phyloP scores from a whole-genome alignment of 2,113 vertebrate species.

The Gymnogyps californianus region DNA sequence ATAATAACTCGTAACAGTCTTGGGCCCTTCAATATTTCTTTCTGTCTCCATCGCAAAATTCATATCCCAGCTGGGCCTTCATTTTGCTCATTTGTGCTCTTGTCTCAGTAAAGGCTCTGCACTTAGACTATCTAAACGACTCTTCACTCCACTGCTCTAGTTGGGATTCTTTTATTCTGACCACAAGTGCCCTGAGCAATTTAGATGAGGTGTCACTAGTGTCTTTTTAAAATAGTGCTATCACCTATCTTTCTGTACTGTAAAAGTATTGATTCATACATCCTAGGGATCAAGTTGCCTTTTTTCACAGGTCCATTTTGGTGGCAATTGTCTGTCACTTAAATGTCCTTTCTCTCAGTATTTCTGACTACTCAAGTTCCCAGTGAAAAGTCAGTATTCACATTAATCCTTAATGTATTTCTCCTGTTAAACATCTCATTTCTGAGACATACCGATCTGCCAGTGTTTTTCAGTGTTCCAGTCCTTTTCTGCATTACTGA shows the following conservation, averaged over 20 bases:
- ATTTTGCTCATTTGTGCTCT: background rate
- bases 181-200: background rate
- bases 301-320: background rate
- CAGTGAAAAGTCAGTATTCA: background rate
- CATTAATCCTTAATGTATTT: background rate
- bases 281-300: background rate
- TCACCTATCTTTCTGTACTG: background rate
- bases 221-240: background rate
- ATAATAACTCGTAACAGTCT: background rate
- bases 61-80: background rate
- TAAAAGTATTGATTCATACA: background rate
- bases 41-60: background rate
- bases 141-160: background rate
- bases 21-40: background rate
- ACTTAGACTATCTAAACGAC: background rate
- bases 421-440: background rate
- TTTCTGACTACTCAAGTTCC: background rate
- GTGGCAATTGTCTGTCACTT: background rate
- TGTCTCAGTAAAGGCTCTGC: background rate
- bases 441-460: background rate
- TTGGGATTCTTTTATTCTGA: background rate
- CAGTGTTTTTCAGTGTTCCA: background rate
- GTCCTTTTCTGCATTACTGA: background rate
- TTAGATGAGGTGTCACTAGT: background rate
- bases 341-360: background rate